Conservation (phyloP, 2,797 vertebrate genomes). For the Triplophysa yarkandensis region DNA sequence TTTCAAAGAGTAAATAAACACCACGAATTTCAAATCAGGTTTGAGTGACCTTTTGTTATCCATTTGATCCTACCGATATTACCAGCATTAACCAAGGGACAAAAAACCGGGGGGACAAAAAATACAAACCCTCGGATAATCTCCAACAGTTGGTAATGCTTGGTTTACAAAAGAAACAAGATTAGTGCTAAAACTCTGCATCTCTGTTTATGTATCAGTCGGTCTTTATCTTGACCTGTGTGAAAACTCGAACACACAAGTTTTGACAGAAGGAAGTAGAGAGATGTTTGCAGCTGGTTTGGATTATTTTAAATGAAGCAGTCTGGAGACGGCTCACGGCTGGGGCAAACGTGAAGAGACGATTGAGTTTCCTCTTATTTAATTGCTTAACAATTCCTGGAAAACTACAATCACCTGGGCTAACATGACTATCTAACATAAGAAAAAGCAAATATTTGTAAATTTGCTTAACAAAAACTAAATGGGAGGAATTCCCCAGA, state of each 20-base stretch:
- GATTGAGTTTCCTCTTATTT: conserved; percentile 8
- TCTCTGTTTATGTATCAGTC: conserved; percentile 47
- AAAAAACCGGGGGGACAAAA: conserved; percentile 18
- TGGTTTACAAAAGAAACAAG: conserved; percentile 46
- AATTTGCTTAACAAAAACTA: too few species aligned
- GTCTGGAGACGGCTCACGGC: conserved; percentile 22
- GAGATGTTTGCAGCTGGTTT: not conserved
- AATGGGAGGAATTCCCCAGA: too few species aligned
- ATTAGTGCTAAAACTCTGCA: conserved; percentile 36
- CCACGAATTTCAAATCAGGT: not conserved
- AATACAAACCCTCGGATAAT: conserved; percentile 29
- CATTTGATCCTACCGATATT: conserved; percentile 12
- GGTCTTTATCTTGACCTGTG: conserved; percentile 20
- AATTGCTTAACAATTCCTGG: conserved; percentile 18
- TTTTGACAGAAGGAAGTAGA: not conserved
- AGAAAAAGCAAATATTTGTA: not conserved
- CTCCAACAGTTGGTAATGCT: conserved; percentile 39
- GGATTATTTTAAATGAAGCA: conserved; percentile 11
- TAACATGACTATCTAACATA: not conserved
- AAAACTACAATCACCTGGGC: conserved; percentile 40
- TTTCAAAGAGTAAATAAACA: not conserved
- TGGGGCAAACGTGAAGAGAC: conserved; percentile 17
- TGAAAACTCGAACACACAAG: conserved; percentile 9
- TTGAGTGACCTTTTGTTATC: conserved; percentile 8
- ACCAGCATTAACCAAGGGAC: conserved; percentile 18